These are phyloP conservation scores for Cinclus cinclus DNA, from an alignment of 2,113 vertebrate genomes.

Conservation along the genomic window DNA sequence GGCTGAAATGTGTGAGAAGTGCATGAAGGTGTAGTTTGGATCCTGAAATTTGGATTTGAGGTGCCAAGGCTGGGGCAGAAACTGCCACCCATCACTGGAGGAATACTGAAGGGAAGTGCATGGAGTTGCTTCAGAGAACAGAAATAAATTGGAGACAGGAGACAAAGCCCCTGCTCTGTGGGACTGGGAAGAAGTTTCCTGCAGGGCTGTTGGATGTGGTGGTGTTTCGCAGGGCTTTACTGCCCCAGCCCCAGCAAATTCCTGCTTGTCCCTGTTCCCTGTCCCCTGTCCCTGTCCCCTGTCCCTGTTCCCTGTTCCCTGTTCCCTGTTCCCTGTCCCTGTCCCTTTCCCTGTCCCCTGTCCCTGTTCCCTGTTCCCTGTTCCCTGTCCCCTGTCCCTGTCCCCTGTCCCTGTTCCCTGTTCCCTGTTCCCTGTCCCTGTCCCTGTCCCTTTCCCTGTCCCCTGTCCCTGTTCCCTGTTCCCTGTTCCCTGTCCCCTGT, in stretches of 20 bases:
- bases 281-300: not conserved
- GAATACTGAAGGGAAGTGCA: not conserved
- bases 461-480: not conserved
- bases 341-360: too few species aligned
- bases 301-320: too few species aligned
- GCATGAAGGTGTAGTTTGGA: not conserved
- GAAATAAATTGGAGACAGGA: not conserved
- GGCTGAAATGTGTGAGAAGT: accelerated
- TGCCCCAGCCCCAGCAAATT: not conserved
- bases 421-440: too few species aligned
- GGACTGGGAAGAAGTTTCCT: not conserved
- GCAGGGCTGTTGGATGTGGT: accelerated
- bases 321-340: too few species aligned
- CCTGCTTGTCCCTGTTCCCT: too few species aligned
- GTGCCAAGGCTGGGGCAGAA: not conserved
- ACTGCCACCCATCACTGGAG: not conserved
- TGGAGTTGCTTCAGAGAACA: not conserved
- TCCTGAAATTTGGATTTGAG: not conserved
- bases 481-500: too few species aligned
- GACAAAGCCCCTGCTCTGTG: not conserved
- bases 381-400: not conserved
- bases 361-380: too few species aligned
- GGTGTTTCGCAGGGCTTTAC: not conserved
- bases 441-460: too few species aligned
- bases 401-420: too few species aligned